These are phyloP conservation scores for Hylaeus volcanicus DNA, from an alignment of 1,140 invertebrate species.

Conservation along the genomic window DNA sequence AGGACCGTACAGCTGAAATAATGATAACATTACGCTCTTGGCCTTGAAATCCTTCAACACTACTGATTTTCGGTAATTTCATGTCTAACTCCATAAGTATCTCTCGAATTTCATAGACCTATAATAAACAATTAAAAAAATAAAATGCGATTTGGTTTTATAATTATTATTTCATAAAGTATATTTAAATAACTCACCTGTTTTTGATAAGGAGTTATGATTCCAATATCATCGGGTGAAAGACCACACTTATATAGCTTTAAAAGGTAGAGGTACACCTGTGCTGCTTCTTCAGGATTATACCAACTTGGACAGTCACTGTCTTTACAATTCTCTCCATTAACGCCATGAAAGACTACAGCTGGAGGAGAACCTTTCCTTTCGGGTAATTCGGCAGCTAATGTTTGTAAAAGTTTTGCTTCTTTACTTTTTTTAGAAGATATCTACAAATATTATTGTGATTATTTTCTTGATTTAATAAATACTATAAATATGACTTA, in stretches of 20 bases:
- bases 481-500: neutral
- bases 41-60: slow-evolving; percentile 98
- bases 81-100: slow-evolving; percentile 86
- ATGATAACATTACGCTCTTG: slow-evolving; percentile 93
- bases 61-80: slow-evolving; percentile 90
- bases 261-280: slow-evolving; percentile 84
- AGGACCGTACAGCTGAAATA: slow-evolving; percentile 91
- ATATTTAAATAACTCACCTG: slow-evolving; percentile 83
- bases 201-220: slow-evolving; percentile 96
- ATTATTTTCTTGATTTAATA: slow-evolving; percentile 23
- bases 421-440: slow-evolving; percentile 66
- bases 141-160: slow-evolving; percentile 61
- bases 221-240: slow-evolving; percentile 88
- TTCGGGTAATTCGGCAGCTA: slow-evolving; percentile 71
- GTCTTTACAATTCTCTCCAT: slow-evolving; percentile 87
- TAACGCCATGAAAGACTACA: slow-evolving; percentile 91
- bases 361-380: slow-evolving; percentile 78
- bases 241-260: slow-evolving; percentile 85
- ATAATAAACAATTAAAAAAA: slow-evolving; percentile 59
- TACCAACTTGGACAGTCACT: slow-evolving; percentile 91
- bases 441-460: slow-evolving; percentile 46
- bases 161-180: slow-evolving; percentile 11
- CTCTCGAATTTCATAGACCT: slow-evolving; percentile 87
- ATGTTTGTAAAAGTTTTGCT: slow-evolving; percentile 64
- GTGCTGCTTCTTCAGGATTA: slow-evolving; percentile 91